Base-by-base conservation (phyloP, 2,113 vertebrate species). In the Cyrtonyx montezumae region DNA sequence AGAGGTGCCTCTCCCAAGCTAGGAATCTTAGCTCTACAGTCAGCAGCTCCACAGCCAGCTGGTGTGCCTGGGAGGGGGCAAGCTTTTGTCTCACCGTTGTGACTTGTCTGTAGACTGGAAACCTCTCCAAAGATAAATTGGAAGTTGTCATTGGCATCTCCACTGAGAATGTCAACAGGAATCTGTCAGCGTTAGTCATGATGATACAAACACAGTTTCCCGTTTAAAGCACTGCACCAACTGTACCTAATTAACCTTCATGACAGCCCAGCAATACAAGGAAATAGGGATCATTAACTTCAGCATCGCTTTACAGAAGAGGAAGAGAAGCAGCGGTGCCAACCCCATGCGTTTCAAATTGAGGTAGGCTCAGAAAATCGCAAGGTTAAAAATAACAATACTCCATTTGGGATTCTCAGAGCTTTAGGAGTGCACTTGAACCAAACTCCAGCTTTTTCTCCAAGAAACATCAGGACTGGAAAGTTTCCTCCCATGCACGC, bases 241-340 rank as follows among this genome's bases (percentile, higher is more conserved):
- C 53, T 87, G 81, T 84, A 93, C 75, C 94, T 95, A 91, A 95
- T 95, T 96, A 96, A 94, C 95, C 95, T 96, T 85, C 61, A 34
- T 46, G 87, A 80, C 80, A 94, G 79, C 46, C 30, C 61, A 80
- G 90, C 85, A 91, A 87, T 90, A 83, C 65, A 51, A 83, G 90
- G 88, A 95, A 96, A 94, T 73, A 79, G 76, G 76, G 82, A 94
- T 95, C 96, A 90, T 96, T 96, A 95, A 86, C 92, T 95, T 90
- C 83, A 94, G 61, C 79, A 93, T 93, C 8, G 1, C 84, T 92
- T 77, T 87, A n/a, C 65, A 71, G 79, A 94, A 78, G 46, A 55
- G 75, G 43, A 89, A 90, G 84, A 83, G 65, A 83, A 92, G 74
- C 68, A 71, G 84, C 51, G 45, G 34, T 51, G 61, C 61, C 51